Evolutionary conservation across 2,113 vertebrate genomes (phyloP).

Genomic region (Charadrius vociferus): DNA sequence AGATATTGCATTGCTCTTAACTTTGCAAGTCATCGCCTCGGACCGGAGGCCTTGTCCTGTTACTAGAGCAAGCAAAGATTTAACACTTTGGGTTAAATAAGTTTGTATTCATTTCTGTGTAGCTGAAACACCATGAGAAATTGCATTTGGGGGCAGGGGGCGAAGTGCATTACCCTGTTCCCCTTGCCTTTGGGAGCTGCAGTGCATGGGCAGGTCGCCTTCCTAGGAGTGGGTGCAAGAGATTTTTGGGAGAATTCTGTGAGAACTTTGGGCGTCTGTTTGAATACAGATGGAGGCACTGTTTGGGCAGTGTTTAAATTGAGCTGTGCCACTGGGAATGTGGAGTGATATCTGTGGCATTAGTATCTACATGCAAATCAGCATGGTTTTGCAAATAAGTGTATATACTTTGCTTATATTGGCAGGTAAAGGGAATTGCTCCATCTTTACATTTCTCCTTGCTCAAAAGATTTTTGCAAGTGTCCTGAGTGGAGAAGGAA

Average conservation of each 20-base stretch:
- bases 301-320: background rate
- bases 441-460: background rate
- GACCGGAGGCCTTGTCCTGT: background rate
- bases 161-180: fast-evolving
- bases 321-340: background rate
- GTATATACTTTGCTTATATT: no score
- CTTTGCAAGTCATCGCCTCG: background rate
- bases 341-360: fast-evolving
- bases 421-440: background rate
- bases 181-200: background rate
- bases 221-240: background rate
- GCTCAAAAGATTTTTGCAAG: background rate
- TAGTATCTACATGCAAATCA: no score
- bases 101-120: fast-evolving
- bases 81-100: fast-evolving
- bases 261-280: background rate
- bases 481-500: background rate
- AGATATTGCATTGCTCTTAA: background rate
- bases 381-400: background rate
- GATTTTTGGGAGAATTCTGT: no score
- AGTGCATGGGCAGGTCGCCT: no score
- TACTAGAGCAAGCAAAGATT: background rate
- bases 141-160: background rate
- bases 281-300: background rate
- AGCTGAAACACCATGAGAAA: background rate